Conservation (phyloP, 2,888 invertebrate species). For the Sphinx pinastri region DNA sequence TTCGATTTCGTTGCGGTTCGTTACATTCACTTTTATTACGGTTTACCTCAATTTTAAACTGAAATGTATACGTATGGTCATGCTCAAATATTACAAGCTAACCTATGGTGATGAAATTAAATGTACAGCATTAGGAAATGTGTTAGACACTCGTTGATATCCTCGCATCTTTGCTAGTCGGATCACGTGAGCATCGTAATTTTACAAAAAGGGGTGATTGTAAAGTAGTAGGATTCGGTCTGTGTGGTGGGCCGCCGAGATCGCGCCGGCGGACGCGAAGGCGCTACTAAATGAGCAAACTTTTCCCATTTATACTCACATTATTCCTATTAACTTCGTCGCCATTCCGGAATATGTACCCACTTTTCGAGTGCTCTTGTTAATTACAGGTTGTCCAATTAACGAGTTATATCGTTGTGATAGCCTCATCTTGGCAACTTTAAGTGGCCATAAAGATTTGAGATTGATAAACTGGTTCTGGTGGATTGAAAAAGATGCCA, state of each 20-base stretch:
- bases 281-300: constrained; percentile 73
- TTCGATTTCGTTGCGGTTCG: constrained; percentile 47
- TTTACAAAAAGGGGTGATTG: constrained; percentile 73
- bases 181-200: constrained; percentile 71
- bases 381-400: constrained; percentile 74
- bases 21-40: constrained; percentile 48
- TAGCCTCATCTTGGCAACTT: constrained; percentile 54
- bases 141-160: constrained; percentile 41
- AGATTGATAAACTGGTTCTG: not conserved
- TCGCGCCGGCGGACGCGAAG: constrained; percentile 54
- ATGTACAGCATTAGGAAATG: constrained; percentile 49
- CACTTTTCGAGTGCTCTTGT: constrained; percentile 61
- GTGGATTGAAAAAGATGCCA: not conserved
- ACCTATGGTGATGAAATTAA: constrained; percentile 53
- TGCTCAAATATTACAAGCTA: constrained; percentile 35
- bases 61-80: too few relatives aligned
- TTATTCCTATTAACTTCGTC: constrained; percentile 77
- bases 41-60: constrained; percentile 37
- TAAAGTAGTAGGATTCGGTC: constrained; percentile 62
- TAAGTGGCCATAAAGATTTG: not conserved
- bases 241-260: constrained; percentile 53
- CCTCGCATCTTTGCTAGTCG: constrained; percentile 45
- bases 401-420: constrained; percentile 61
- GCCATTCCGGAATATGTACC: constrained; percentile 65
- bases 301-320: constrained; percentile 79